phyloP scores from a whole-genome alignment of 2,113 vertebrate genomes.

The Pristiophorus japonicus region DNA sequence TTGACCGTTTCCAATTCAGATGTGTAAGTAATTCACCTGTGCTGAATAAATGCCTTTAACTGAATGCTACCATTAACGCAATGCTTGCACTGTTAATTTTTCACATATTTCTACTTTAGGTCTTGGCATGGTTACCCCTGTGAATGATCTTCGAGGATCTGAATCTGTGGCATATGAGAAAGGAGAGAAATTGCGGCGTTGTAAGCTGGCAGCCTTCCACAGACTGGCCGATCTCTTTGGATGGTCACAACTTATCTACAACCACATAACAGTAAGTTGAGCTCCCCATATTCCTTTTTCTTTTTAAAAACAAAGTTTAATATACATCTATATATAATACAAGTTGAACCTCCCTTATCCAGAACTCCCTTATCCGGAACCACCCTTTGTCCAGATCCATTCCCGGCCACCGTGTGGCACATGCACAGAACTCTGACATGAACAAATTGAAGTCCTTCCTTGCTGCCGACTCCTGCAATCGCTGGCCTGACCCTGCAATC shows the following conservation, averaged over 20 bases:
- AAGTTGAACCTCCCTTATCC: too few relatives aligned
- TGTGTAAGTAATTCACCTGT: neutral
- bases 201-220: conserved; percentile 91
- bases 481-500: too few relatives aligned
- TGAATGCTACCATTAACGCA: neutral
- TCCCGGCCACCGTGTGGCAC: too few relatives aligned
- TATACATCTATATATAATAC: too few relatives aligned
- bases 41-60: neutral
- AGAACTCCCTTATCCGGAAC: too few relatives aligned
- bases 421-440: too few relatives aligned
- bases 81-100: neutral
- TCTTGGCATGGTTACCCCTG: conserved; percentile 96
- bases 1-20: neutral
- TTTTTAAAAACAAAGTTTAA: neutral
- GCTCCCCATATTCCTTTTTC: neutral
- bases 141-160: conserved; percentile 91
- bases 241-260: conserved; percentile 98
- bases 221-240: conserved; percentile 88
- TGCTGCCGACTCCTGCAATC: too few relatives aligned
- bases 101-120: conserved; percentile 55
- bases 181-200: conserved; percentile 87
- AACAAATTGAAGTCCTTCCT: too few relatives aligned
- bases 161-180: conserved; percentile 97
- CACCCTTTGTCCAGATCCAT: too few relatives aligned
- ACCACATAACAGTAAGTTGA: conserved; percentile 87